Base-by-base conservation (phyloP, 2,797 vertebrate genomes). In the Philypnodon macrostomus region DNA sequence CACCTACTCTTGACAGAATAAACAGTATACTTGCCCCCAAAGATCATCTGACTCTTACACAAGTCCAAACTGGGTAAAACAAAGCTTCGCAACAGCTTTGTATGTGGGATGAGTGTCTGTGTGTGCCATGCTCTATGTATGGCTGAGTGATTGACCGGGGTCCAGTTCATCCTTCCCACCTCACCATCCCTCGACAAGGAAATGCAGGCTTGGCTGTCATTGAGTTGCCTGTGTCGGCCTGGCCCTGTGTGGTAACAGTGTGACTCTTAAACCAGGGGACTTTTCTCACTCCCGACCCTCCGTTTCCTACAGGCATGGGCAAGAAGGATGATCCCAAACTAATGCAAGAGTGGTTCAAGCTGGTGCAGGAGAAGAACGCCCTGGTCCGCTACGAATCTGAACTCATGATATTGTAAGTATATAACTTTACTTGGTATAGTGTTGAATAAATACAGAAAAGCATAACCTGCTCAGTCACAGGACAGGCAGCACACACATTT, bases 271-370 rank as follows among this genome's bases (percentile, higher is more conserved):
- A 41, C 53, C 31, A 5, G 17, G 46, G 14, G 29, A 14, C 1
- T 4, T 21, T 10, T 46, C 52, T 70, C 16, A 52, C 60, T 45
- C 15, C 33, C 35, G 12, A 54, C 30, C 47, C 45, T 52, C 51
- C 47, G n/a, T 40, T 31, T 54, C 63, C 70, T 75, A 48, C 90
- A 99, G 97, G 96, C 75, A 97, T 99, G 95, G 95, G 97, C 46
- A 99, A 98, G 88, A 98, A 98, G 69, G 97, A 99, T n/a, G 97
- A 99, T 66, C 97, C 97, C 46, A 95, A 94, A 72, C 88, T 99
- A 66, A 99, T 99, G 97, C 97, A 98, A 60, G 97, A 99, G 74
- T 99, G 97, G 97, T 98, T 99, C 90, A 94, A 94, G 63, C 87
- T 99, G 83, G 97, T 99, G 37, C 97, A 99, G 80, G 97, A 99